Conservation (phyloP, 2,797 vertebrate species). For the Syncerus caffer region DNA sequence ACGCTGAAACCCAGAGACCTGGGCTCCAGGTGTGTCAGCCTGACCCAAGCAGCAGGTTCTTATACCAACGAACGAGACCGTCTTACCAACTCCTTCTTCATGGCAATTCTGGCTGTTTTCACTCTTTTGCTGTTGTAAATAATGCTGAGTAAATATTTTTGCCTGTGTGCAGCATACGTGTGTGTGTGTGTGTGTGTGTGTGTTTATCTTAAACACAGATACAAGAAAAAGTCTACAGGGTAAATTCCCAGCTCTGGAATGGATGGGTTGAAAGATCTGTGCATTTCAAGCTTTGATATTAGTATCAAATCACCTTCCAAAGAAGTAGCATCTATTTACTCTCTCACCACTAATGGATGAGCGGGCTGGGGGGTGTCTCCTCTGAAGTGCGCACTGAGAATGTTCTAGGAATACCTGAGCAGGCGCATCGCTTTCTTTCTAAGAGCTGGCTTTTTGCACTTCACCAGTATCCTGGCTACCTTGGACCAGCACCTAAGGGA, state of each 20-base stretch:
- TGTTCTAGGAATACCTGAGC: neutral
- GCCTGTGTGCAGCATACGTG: neutral
- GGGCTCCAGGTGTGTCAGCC: neutral
- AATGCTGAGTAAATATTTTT: neutral
- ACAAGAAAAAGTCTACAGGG: neutral
- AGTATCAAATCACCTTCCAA: neutral
- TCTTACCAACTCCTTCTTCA: neutral
- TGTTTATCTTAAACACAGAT: neutral
- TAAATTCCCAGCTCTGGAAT: neutral
- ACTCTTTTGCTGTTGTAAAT: neutral
- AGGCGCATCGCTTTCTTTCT: neutral
- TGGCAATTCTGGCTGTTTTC: neutral
- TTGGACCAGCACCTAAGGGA: neutral
- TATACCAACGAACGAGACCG: neutral
- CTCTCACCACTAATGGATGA: neutral
- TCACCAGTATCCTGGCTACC: rapidly evolving
- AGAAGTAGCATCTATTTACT: neutral
- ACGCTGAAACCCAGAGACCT: neutral
- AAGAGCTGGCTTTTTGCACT: neutral
- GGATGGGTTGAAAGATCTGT: neutral
- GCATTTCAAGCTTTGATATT: neutral
- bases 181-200: neutral
- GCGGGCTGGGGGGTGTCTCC: neutral
- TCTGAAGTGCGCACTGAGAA: neutral
- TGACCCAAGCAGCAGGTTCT: neutral